phyloP scores from a whole-genome alignment of 2,888 invertebrate genomes.

The Tuberolachnus salignus region DNA sequence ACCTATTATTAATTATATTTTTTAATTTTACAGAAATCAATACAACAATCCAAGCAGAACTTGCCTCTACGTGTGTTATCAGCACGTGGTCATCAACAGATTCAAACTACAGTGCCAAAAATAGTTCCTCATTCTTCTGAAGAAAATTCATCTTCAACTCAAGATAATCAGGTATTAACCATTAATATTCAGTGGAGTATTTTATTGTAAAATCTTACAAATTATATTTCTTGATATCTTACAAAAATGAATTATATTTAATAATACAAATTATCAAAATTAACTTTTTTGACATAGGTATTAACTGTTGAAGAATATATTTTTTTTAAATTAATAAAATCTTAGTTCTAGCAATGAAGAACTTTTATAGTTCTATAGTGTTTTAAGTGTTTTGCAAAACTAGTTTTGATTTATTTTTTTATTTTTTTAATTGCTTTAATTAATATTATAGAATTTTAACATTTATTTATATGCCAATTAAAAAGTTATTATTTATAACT shows the following conservation, averaged over 20 bases:
- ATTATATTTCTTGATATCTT: neutral
- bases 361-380: too few species aligned
- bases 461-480: neutral
- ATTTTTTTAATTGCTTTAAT: neutral
- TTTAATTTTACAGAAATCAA: slow-evolving; percentile 1
- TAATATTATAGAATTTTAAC: neutral
- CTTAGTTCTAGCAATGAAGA: neutral
- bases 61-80: neutral
- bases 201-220: neutral
- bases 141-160: neutral
- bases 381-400: too few species aligned
- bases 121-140: neutral
- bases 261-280: neutral
- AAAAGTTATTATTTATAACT: neutral
- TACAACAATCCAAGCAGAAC: neutral
- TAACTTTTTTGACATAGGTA: neutral
- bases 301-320: too few species aligned
- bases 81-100: neutral
- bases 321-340: neutral
- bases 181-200: neutral
- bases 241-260: neutral
- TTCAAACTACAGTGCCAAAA: neutral
- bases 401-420: too few species aligned
- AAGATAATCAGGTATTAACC: neutral
- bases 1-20: neutral